phyloP scores from a whole-genome alignment of 1,140 invertebrate genomes.

The Drosophila paulistorum region DNA sequence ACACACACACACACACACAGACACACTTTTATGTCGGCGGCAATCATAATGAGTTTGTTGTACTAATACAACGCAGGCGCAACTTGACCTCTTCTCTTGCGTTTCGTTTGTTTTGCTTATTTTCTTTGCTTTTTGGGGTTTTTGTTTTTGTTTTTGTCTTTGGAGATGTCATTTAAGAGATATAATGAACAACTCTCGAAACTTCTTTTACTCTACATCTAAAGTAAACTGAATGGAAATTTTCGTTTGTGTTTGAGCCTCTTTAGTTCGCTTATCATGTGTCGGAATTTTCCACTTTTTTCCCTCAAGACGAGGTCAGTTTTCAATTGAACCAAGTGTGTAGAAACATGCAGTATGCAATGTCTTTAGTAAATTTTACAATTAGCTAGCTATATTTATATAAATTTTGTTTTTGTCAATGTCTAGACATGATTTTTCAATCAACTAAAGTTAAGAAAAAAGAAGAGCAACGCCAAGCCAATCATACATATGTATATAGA shows the following conservation, averaged over 20 bases:
- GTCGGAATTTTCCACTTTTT: constrained; percentile 64
- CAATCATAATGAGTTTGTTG: constrained; percentile 48
- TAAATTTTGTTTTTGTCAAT: no score
- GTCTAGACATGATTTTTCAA: no score
- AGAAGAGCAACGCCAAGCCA: no score
- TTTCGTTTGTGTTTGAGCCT: constrained; percentile 35
- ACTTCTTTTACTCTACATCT: constrained; percentile 14
- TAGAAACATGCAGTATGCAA: no score
- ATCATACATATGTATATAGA: no score
- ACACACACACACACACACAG: neutral
- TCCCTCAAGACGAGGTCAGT: constrained; percentile 25
- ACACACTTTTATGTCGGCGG: no score
- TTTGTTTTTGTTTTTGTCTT: no score
- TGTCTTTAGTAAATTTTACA: no score
- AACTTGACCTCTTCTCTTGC: constrained; percentile 1
- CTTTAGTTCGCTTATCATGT: constrained; percentile 42
- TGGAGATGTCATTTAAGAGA: neutral
- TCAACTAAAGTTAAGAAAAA: no score
- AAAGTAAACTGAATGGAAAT: constrained; percentile 42
- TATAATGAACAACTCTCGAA: neutral
- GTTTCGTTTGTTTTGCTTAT: neutral
- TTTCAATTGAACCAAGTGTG: neutral
- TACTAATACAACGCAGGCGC: constrained; percentile 1
- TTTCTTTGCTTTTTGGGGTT: no score
- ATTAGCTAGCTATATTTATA: no score